A percentile compares a stretch with the other conserved stretches of the same genome.
phyloP scores from a whole-genome alignment of 1,140 invertebrate genomes.

The Drosophila miranda region DNA sequence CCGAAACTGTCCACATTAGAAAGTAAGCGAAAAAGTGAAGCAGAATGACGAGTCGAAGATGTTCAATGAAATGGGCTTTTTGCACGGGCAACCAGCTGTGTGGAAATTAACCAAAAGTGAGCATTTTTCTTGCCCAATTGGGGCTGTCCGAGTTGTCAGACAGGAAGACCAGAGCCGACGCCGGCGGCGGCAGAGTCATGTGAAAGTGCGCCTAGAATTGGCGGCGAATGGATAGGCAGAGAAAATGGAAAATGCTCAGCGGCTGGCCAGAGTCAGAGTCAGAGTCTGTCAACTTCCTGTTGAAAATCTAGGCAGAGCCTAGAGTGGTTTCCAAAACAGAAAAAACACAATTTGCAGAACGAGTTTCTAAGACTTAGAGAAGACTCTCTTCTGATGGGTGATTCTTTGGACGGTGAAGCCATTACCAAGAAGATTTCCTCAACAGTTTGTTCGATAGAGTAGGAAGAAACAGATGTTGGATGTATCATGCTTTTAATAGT shows the following conservation, averaged over 20 bases:
- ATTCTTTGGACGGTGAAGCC: neutral
- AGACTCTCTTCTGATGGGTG: too few relatives aligned
- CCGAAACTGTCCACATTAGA: conserved; percentile 57
- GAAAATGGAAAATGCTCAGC: conserved; percentile 59
- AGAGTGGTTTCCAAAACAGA: conserved; percentile 1
- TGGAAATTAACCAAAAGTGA: conserved; percentile 77
- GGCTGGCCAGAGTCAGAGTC: conserved; percentile 4
- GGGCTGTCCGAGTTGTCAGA: conserved; percentile 68
- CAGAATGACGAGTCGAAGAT: conserved; percentile 62
- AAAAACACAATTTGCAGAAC: conserved; percentile 13
- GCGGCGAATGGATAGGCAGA: conserved; percentile 23
- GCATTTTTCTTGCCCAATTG: conserved; percentile 74
- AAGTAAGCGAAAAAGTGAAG: conserved; percentile 54
- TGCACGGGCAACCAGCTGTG: conserved; percentile 29
- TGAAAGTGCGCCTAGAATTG: conserved; percentile 67
- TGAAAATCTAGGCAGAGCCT: conserved; percentile 27
- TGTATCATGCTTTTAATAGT: conserved; percentile 39
- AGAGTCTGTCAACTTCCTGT: conserved; percentile 50
- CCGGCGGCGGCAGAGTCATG: conserved; percentile 29
- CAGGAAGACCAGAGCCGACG: conserved; percentile 52
- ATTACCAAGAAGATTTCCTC: too few relatives aligned
- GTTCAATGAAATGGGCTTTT: conserved; percentile 61
- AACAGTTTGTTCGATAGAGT: neutral
- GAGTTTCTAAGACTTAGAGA: neutral
- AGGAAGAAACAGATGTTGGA: neutral